These are phyloP conservation scores for Panopea generosa DNA, from an alignment of 2,888 invertebrate species.

Conservation along the genomic window DNA sequence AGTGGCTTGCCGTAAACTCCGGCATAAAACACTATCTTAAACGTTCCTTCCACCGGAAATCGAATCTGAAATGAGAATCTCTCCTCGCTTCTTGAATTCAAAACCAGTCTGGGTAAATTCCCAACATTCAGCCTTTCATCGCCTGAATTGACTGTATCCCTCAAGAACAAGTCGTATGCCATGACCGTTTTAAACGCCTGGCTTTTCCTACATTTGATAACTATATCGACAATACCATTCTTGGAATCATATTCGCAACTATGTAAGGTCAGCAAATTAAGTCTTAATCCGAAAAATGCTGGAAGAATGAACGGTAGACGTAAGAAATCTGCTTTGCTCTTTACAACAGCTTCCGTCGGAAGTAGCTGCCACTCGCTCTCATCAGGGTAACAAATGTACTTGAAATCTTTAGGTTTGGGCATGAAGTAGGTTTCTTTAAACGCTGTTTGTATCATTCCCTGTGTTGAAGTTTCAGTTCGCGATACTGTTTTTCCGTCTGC, in stretches of 20 bases:
- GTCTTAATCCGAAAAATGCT: slow-evolving; percentile 46
- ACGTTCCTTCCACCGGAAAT: slow-evolving; percentile 44
- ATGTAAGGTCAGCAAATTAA: slow-evolving; percentile 34
- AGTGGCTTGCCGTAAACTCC: slow-evolving; percentile 14
- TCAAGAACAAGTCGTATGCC: not conserved
- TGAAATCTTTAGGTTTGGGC: slow-evolving; percentile 54
- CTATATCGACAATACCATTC: slow-evolving; percentile 28
- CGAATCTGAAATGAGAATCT: slow-evolving; percentile 44
- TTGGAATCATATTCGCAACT: slow-evolving; percentile 27
- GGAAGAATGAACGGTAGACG: slow-evolving; percentile 9
- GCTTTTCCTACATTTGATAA: not conserved
- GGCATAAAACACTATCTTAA: slow-evolving; percentile 35
- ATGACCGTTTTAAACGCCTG: not conserved
- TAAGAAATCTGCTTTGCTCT: slow-evolving; percentile 20
- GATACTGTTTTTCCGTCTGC: slow-evolving; percentile 13
- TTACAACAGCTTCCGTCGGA: slow-evolving; percentile 23
- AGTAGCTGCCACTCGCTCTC: slow-evolving; percentile 48
- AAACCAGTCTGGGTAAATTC: slow-evolving; percentile 25
- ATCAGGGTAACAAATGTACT: slow-evolving; percentile 39
- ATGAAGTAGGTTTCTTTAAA: slow-evolving; percentile 53
- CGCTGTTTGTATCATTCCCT: slow-evolving; percentile 13
- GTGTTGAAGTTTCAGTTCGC: not conserved
- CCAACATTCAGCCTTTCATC: not conserved
- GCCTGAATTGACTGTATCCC: not conserved
- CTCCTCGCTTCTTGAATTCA: slow-evolving; percentile 50